A percentile compares a stretch with the other conserved stretches of the same genome.
These are phyloP conservation scores for Tortricodes alternella DNA, from an alignment of 2,888 invertebrate species.

Conservation along the genomic window DNA sequence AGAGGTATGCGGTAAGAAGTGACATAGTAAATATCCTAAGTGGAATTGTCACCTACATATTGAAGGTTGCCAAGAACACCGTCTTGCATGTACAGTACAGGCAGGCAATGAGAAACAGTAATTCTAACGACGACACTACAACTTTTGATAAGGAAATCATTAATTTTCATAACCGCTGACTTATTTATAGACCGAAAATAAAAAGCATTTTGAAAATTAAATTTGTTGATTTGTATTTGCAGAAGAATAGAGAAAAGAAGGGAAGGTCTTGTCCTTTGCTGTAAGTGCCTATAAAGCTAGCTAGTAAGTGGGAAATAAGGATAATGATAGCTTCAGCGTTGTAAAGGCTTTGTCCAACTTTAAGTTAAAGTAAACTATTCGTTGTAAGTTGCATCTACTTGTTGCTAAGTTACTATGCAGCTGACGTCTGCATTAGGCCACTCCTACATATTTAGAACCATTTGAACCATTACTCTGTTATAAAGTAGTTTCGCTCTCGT, in stretches of 20 bases:
- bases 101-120: not conserved
- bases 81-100: constrained; percentile 16
- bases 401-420: constrained; percentile 36
- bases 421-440: constrained; percentile 42
- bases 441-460: constrained; percentile 52
- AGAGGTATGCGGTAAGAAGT: constrained; percentile 27
- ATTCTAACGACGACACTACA: no score
- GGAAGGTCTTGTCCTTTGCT: no score
- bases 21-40: constrained; percentile 35
- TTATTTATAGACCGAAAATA: no score
- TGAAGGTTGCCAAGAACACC: constrained; percentile 52
- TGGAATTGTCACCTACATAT: constrained; percentile 58
- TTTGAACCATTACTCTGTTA: constrained; percentile 40
- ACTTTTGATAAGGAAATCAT: no score
- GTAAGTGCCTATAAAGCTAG: no score
- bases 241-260: no score
- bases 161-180: no score
- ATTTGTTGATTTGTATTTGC: no score
- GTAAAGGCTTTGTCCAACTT: no score
- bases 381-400: not conserved
- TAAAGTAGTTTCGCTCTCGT: constrained; percentile 46
- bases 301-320: no score
- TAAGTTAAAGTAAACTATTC: constrained; percentile 3
- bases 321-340: no score
- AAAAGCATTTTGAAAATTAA: no score